Percentiles rank a stretch among this genome's conserved stretches.
These are phyloP conservation scores for Drosophila micromelanica DNA, from an alignment of 1,140 invertebrate species.

Conservation along the genomic window DNA sequence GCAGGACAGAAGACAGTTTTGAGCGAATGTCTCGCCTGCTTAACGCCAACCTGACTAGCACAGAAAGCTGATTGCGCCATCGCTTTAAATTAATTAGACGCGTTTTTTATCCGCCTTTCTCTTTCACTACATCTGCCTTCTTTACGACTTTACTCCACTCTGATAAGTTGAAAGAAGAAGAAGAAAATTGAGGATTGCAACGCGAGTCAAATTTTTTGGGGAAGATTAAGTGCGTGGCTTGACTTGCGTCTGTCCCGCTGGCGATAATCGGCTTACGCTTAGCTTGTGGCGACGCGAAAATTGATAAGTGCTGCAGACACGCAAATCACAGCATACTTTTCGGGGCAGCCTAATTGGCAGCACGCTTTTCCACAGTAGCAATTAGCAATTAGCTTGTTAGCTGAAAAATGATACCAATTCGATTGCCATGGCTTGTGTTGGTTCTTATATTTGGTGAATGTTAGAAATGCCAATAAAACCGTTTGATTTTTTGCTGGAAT, in stretches of 20 bases:
- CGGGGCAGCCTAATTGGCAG: conserved; percentile 18
- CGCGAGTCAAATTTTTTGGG: conserved; percentile 10
- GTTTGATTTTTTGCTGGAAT: neutral
- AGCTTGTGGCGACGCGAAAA: conserved; percentile 44
- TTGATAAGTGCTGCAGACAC: conserved; percentile 59
- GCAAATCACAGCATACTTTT: conserved; percentile 36
- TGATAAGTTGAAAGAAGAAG: conserved; percentile 78
- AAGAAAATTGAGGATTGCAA: conserved; percentile 3
- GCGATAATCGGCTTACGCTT: conserved; percentile 72
- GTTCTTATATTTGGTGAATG: neutral
- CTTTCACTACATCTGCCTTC: neutral
- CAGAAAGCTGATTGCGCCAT: conserved; percentile 62
- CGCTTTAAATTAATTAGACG: conserved; percentile 77
- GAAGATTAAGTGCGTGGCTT: conserved; percentile 40
- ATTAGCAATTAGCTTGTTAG: conserved; percentile 37
- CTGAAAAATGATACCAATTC: conserved; percentile 9
- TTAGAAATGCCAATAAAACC: conserved; percentile 17
- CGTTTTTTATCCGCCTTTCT: conserved; percentile 39
- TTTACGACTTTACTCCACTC: neutral
- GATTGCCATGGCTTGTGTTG: conserved; percentile 2
- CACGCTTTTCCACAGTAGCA: conserved; percentile 30
- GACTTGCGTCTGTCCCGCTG: conserved; percentile 14
- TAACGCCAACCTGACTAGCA: conserved; percentile 24
- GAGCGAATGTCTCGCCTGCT: conserved; percentile 15
- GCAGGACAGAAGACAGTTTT: conserved; percentile 30